Percentiles rank a stretch among this genome's conserved stretches.
Evolutionary conservation across 2,113 vertebrate genomes (phyloP).

Genomic region (Odontesthes bonariensis): DNA sequence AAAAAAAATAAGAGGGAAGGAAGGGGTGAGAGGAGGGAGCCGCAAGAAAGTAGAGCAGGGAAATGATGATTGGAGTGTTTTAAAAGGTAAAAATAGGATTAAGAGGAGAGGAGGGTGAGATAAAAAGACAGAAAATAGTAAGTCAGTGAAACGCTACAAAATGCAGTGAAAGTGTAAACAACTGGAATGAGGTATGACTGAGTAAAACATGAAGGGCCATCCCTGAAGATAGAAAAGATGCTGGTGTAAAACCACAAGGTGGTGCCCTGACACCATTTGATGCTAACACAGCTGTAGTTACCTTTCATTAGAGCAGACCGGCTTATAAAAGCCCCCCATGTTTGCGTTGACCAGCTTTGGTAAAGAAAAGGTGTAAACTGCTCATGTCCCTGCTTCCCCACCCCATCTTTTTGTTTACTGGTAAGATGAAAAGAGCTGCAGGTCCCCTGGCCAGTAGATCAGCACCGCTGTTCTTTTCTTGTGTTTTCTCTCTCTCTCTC

Average conservation of each 20-base stretch:
- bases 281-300: constrained; percentile 18
- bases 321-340: constrained; percentile 16
- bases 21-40: background rate
- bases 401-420: constrained; percentile 15
- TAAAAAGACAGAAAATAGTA: constrained; percentile 38
- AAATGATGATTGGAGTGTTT: constrained; percentile 26
- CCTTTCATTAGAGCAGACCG: constrained; percentile 47
- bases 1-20: background rate
- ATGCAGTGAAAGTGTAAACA: background rate
- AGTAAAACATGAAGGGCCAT: constrained; percentile 10
- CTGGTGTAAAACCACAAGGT: constrained; percentile 54
- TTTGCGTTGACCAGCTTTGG: constrained; percentile 21
- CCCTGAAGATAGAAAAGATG: background rate
- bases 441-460: constrained; percentile 17
- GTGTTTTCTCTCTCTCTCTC: constrained; percentile 45
- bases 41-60: constrained; percentile 3
- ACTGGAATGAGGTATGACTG: constrained; percentile 22
- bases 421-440: constrained; percentile 39
- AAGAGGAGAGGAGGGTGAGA: constrained; percentile 27
- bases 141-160: constrained; percentile 17
- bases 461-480: constrained; percentile 46
- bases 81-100: constrained; percentile 25
- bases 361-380: constrained; percentile 13
- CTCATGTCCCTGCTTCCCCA: background rate
- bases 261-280: constrained; percentile 55